These are phyloP conservation scores for Picathartes gymnocephalus DNA, from an alignment of 2,113 vertebrate genomes.

Conservation along the genomic window DNA sequence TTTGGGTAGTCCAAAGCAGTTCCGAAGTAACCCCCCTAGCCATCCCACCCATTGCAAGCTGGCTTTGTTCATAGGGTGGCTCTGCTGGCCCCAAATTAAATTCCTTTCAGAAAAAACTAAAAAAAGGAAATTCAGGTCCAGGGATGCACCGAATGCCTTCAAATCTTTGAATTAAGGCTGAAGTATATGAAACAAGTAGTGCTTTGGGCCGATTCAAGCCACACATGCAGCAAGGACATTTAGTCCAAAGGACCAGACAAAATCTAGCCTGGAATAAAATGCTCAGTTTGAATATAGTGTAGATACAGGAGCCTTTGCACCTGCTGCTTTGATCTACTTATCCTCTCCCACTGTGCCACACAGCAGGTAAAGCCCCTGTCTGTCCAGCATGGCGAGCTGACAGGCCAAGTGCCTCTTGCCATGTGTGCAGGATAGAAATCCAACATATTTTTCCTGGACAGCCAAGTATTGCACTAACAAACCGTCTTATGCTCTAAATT, in stretches of 20 bases:
- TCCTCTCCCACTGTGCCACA: background rate
- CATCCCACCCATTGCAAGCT: background rate
- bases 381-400: background rate
- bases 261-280: background rate
- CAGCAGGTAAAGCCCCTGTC: background rate
- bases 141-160: background rate
- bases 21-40: background rate
- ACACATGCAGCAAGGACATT: background rate
- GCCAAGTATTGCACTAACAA: background rate
- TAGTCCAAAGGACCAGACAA: background rate
- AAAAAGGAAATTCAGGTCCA: background rate
- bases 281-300: background rate
- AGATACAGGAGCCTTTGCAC: background rate
- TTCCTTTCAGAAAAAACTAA: background rate
- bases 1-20: accelerated
- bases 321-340: background rate
- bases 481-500: background rate
- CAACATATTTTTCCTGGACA: background rate
- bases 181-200: background rate
- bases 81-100: background rate
- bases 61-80: background rate
- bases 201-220: background rate
- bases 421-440: background rate
- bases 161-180: background rate
- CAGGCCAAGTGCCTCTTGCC: background rate